A percentile compares a stretch with the other conserved stretches of the same genome.
phyloP scores from a whole-genome alignment of 2,797 vertebrate species.

The Octomys mimax region DNA sequence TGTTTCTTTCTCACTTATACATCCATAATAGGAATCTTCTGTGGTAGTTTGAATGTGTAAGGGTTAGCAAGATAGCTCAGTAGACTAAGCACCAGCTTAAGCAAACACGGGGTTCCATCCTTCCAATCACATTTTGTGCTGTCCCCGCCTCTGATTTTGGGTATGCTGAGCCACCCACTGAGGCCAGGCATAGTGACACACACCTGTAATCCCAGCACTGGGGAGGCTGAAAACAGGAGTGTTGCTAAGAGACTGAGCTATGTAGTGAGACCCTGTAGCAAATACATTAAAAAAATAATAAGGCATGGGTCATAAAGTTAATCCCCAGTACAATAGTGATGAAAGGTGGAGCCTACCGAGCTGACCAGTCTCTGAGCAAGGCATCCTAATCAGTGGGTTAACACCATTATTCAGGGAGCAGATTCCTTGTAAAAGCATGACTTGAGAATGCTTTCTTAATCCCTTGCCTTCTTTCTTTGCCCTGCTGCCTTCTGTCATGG shows the following conservation, averaged over 20 bases:
- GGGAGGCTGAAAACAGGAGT: too few relatives aligned
- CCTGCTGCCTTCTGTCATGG: not conserved
- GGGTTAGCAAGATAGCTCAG: too few relatives aligned
- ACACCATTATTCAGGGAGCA: not conserved
- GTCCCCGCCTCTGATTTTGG: too few relatives aligned
- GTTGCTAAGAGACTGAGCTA: too few relatives aligned
- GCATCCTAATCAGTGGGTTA: not conserved
- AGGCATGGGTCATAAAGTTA: not conserved
- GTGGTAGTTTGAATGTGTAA: not conserved
- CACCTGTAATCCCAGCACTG: too few relatives aligned
- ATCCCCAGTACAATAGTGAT: not conserved
- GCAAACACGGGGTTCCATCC: too few relatives aligned
- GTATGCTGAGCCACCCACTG: too few relatives aligned
- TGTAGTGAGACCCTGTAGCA: too few relatives aligned
- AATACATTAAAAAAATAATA: too few relatives aligned
- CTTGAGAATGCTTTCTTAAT: not conserved
- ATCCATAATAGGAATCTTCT: not conserved
- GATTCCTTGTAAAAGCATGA: not conserved
- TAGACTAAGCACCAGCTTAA: too few relatives aligned
- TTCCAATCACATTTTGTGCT: too few relatives aligned
- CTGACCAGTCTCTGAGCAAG: not conserved
- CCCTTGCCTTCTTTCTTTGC: not conserved
- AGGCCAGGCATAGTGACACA: too few relatives aligned
- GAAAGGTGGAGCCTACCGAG: not conserved
- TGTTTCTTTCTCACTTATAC: not conserved